These are phyloP conservation scores for Plebejus argus DNA, from an alignment of 2,888 invertebrate species.

Conservation along the genomic window DNA sequence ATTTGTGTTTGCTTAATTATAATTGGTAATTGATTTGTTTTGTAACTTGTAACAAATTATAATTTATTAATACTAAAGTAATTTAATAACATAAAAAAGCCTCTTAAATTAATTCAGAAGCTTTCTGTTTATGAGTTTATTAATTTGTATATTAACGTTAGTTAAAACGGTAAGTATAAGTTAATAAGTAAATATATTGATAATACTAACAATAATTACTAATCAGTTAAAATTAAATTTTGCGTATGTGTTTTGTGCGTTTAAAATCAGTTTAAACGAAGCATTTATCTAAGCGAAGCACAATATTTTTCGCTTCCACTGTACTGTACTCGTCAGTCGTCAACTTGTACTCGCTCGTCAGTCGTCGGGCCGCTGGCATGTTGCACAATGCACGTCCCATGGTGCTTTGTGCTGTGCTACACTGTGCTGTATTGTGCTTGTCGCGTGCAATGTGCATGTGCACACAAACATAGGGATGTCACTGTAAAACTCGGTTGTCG, in stretches of 20 bases:
- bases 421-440: not conserved
- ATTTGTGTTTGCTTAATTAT: not conserved
- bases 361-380: not conserved
- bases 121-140: too few relatives aligned
- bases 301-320: not conserved
- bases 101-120: too few relatives aligned
- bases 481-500: not conserved
- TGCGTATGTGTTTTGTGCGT: too few relatives aligned
- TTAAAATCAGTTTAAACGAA: not conserved
- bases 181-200: too few relatives aligned
- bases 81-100: not conserved
- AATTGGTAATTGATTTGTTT: not conserved
- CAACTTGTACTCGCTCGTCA: not conserved
- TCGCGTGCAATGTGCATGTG: not conserved
- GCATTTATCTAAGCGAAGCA: not conserved
- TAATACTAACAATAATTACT: too few relatives aligned
- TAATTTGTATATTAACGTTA: too few relatives aligned
- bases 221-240: too few relatives aligned
- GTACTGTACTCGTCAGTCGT: not conserved
- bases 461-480: not conserved
- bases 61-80: not conserved
- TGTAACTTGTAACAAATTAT: not conserved
- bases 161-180: too few relatives aligned
- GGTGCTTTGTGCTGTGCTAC: not conserved
- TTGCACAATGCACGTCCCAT: not conserved